Percentiles rank a stretch among this genome's conserved stretches.
These are phyloP conservation scores for Urocyon cinereoargenteus DNA, from an alignment of 2,797 vertebrate species.

Conservation along the genomic window DNA sequence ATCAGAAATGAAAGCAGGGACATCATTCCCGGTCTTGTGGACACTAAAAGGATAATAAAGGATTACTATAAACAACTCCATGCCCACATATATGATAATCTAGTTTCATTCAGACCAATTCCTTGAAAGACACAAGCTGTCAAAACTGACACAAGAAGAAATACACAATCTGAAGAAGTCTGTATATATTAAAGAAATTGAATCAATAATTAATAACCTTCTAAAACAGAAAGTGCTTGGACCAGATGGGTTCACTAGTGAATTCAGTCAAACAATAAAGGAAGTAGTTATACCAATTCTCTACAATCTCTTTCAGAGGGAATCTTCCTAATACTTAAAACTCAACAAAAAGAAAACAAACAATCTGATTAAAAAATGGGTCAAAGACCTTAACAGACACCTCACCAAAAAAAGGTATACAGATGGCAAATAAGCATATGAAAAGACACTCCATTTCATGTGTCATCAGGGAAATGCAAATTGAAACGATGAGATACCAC, in stretches of 20 bases:
- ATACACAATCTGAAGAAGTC: neutral
- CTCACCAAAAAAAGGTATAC: neutral
- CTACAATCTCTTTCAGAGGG: neutral
- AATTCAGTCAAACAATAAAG: neutral
- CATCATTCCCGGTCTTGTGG: neutral
- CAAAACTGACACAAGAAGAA: neutral
- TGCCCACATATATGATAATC: neutral
- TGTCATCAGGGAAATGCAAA: neutral
- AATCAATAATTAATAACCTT: neutral
- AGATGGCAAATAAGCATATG: neutral
- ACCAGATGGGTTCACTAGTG: neutral
- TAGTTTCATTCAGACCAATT: neutral
- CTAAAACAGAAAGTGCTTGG: neutral
- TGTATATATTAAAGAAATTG: neutral
- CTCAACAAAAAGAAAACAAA: neutral
- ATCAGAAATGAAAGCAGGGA: neutral
- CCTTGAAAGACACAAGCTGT: conserved; percentile 1
- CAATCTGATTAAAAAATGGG: neutral
- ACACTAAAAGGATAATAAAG: neutral
- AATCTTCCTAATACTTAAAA: neutral
- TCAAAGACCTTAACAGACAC: neutral
- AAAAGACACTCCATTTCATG: neutral
- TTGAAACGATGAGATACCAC: neutral
- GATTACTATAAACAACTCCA: neutral
- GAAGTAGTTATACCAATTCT: neutral